These are phyloP conservation scores for Agrotis puta DNA, from an alignment of 2,888 invertebrate species.

Conservation along the genomic window DNA sequence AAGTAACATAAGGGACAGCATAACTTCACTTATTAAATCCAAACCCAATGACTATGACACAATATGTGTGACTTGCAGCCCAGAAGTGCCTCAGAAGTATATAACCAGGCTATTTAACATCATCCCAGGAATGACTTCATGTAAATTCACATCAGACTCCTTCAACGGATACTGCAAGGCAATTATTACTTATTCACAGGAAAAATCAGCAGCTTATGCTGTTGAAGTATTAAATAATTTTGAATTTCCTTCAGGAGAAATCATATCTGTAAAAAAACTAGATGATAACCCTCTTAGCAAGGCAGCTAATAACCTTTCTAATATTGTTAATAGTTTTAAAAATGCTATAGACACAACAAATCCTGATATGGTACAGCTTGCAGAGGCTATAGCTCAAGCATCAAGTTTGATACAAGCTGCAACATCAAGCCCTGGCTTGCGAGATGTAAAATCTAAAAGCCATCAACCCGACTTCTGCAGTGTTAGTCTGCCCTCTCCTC, in stretches of 20 bases:
- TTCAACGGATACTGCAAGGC: conserved; percentile 87
- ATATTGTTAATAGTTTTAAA: conserved; percentile 84
- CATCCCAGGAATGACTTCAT: conserved; percentile 92
- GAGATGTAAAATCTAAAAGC: conserved; percentile 64
- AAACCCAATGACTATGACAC: conserved; percentile 90
- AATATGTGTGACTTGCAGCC: conserved; percentile 94
- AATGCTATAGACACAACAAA: conserved; percentile 78
- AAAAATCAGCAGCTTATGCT: conserved; percentile 91
- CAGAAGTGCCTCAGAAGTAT: conserved; percentile 94
- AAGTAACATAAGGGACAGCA: conserved; percentile 61
- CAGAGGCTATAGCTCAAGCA: conserved; percentile 95
- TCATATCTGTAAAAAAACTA: conserved; percentile 94
- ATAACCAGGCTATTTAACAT: conserved; percentile 96
- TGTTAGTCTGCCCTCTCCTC: conserved; percentile 93
- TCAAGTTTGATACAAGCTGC: conserved; percentile 94
- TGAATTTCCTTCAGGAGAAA: conserved; percentile 97
- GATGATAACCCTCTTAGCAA: conserved; percentile 86
- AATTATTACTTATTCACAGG: conserved; percentile 80
- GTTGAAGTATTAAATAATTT: conserved; percentile 96
- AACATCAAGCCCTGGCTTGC: conserved; percentile 68
- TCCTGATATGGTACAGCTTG: conserved; percentile 92
- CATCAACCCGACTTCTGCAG: conserved; percentile 88
- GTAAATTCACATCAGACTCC: conserved; percentile 85
- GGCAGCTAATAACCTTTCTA: conserved; percentile 81
- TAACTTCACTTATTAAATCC: conserved; percentile 68